Percentiles rank a stretch among this genome's conserved stretches.
phyloP scores from a whole-genome alignment of 2,888 invertebrate species.

The Caenorhabditis becei region DNA sequence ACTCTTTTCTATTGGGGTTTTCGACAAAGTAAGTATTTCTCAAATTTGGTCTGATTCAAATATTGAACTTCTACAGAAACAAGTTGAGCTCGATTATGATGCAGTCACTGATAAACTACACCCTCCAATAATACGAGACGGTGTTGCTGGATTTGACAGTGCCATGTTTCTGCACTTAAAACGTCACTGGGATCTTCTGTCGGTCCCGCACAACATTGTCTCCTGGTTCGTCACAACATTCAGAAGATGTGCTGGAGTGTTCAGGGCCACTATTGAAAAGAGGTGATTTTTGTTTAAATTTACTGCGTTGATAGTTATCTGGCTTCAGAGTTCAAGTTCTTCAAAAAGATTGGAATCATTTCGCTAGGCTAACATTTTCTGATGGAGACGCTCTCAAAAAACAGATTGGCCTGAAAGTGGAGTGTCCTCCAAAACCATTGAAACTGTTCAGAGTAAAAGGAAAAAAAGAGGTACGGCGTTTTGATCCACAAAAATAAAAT shows the following conservation, averaged over 20 bases:
- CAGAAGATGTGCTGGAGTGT: conserved; percentile 39
- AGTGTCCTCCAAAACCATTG: conserved; percentile 20
- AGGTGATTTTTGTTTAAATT: conserved; percentile 21
- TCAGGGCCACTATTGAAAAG: conserved; percentile 41
- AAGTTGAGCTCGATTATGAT: conserved; percentile 5
- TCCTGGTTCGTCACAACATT: conserved; percentile 72
- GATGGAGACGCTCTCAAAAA: conserved; percentile 68
- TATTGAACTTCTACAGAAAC: conserved; percentile 6
- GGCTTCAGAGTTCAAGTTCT: conserved; percentile 64
- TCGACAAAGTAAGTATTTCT: conserved; percentile 45
- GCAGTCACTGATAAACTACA: conserved; percentile 1
- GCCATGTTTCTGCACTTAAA: conserved; percentile 72
- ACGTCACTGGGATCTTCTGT: conserved; percentile 78
- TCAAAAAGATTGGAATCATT: conserved; percentile 74
- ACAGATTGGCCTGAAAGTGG: conserved; percentile 44
- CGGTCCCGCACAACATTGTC: conserved; percentile 59
- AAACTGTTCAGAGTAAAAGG: conserved; percentile 8
- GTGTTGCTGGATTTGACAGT: conserved; percentile 70
- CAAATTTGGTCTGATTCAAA: not conserved
- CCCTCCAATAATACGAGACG: conserved; percentile 55
- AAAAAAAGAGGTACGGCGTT: not conserved
- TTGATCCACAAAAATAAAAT: not conserved
- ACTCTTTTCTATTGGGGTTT: conserved; percentile 52
- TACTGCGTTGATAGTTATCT: conserved; percentile 48
- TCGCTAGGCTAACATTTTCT: conserved; percentile 68